A percentile compares a stretch with the other conserved stretches of the same genome.
phyloP scores from a whole-genome alignment of 2,888 invertebrate genomes.

The Geophilus truncorum region DNA sequence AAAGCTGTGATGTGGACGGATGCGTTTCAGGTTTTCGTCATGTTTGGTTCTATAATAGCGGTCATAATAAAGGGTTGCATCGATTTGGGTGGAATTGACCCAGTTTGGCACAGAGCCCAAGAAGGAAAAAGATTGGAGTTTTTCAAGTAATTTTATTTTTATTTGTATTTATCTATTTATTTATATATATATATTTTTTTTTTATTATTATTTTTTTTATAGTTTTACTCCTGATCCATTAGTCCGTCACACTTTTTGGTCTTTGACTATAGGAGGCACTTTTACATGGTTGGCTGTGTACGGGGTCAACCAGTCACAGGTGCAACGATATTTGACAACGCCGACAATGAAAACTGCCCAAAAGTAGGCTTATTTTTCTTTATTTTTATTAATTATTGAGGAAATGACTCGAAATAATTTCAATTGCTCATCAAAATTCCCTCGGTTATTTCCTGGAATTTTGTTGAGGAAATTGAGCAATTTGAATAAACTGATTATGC shows the following conservation, averaged over 20 bases:
- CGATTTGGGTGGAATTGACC: constrained; percentile 43
- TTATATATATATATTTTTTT: background rate
- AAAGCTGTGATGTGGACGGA: constrained; percentile 50
- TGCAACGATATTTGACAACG: constrained; percentile 86
- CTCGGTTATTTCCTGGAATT: too few relatives aligned
- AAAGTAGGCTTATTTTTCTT: too few relatives aligned
- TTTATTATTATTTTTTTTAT: background rate
- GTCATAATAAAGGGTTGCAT: constrained; percentile 44
- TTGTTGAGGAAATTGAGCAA: too few relatives aligned
- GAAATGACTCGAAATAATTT: too few relatives aligned
- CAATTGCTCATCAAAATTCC: too few relatives aligned
- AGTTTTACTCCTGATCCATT: constrained; percentile 64
- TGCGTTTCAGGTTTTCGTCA: constrained; percentile 47
- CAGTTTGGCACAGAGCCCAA: too few relatives aligned
- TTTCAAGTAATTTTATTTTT: background rate
- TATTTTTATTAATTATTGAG: too few relatives aligned
- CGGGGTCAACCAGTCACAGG: constrained; percentile 87
- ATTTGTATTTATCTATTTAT: too few relatives aligned
- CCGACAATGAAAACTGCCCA: constrained; percentile 51
- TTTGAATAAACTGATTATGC: too few relatives aligned
- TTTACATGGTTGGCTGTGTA: constrained; percentile 90
- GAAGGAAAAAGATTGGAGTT: background rate
- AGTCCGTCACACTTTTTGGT: constrained; percentile 81
- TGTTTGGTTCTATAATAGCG: constrained; percentile 46
- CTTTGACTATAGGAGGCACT: constrained; percentile 74